phyloP scores from a whole-genome alignment of 2,113 vertebrate genomes.

The Coracopsis vasa region DNA sequence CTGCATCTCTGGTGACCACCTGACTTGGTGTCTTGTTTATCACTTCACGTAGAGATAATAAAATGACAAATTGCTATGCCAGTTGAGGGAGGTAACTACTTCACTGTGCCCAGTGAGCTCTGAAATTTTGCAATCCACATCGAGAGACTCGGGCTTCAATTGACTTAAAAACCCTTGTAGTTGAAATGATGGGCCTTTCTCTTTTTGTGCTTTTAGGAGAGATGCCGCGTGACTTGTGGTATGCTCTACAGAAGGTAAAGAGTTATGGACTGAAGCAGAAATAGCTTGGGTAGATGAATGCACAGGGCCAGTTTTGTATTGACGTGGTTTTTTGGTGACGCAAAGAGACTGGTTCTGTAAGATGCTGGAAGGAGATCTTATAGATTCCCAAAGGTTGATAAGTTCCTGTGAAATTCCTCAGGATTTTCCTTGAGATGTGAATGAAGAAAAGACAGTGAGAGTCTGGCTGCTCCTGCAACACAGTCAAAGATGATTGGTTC shows the following conservation, averaged over 20 bases:
- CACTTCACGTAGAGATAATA: conserved; percentile 22
- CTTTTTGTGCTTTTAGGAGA: not conserved
- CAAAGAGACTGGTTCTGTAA: not conserved
- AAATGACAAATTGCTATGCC: conserved; percentile 36
- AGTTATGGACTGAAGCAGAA: not conserved
- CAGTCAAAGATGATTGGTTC: no score
- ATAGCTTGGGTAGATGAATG: not conserved
- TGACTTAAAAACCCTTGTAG: not conserved
- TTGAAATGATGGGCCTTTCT: not conserved
- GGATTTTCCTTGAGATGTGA: not conserved
- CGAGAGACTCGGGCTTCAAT: conserved; percentile 9
- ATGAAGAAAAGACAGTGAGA: not conserved
- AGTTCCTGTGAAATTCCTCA: not conserved
- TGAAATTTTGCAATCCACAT: conserved; percentile 16
- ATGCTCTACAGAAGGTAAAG: not conserved
- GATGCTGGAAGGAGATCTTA: not conserved
- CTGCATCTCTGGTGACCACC: not conserved
- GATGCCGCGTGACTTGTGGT: not conserved
- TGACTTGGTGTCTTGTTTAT: conserved; percentile 1
- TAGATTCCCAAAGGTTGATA: not conserved
- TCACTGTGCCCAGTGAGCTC: not conserved
- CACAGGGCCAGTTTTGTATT: not conserved
- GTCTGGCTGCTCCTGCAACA: not conserved
- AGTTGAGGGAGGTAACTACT: conserved; percentile 1
- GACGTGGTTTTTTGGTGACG: not conserved